Percentiles rank a stretch among this genome's conserved stretches.
phyloP scores from a whole-genome alignment of 2,888 invertebrate genomes.

The Mayetiola destructor region DNA sequence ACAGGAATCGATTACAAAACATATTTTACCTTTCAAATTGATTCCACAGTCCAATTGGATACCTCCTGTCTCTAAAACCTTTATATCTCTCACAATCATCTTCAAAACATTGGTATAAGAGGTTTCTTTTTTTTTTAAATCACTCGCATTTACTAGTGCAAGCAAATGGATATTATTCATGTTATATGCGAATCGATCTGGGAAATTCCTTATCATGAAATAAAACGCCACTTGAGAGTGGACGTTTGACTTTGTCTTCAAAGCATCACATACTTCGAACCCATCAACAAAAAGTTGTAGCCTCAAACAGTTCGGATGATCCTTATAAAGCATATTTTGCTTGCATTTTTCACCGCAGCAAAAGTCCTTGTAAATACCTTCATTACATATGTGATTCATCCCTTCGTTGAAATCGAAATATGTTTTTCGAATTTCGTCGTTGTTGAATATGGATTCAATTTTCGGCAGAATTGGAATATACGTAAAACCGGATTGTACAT shows the following conservation, averaged over 20 bases:
- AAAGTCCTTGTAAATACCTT: neutral
- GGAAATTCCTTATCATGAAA: neutral
- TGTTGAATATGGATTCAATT: neutral
- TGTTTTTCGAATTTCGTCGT: neutral
- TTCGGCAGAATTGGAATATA: neutral
- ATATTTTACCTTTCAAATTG: neutral
- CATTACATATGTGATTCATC: neutral
- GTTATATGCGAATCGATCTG: neutral
- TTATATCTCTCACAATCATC: neutral
- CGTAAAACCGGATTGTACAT: neutral
- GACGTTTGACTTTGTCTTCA: neutral
- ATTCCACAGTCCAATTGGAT: neutral
- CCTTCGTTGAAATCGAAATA: neutral
- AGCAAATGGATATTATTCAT: neutral
- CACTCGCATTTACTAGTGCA: neutral
- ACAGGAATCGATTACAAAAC: neutral
- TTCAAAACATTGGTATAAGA: neutral
- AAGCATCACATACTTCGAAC: neutral
- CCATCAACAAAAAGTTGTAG: neutral
- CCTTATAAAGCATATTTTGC: neutral
- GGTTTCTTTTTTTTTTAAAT: neutral
- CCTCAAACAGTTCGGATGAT: neutral
- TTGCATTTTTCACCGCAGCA: neutral
- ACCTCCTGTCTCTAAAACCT: neutral
- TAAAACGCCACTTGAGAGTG: neutral